Conservation (phyloP, 1,140 invertebrate species). For the Drosophila orena region DNA sequence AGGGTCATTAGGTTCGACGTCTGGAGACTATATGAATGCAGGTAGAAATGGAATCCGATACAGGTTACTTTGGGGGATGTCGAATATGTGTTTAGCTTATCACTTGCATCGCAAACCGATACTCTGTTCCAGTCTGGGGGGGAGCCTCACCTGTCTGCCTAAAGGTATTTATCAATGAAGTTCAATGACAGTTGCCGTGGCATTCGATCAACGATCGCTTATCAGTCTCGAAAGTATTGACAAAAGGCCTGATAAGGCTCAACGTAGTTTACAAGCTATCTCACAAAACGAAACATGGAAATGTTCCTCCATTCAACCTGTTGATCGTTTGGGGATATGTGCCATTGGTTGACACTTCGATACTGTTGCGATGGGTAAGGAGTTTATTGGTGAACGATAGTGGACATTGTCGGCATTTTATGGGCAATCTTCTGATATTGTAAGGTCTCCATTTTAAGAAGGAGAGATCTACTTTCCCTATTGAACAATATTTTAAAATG, state of each 20-base stretch:
- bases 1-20: constrained; percentile 32
- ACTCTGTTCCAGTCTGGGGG: constrained; percentile 29
- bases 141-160: constrained; percentile 20
- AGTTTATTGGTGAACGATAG: constrained; percentile 8
- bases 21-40: constrained; percentile 23
- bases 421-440: background rate
- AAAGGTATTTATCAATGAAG: constrained; percentile 74
- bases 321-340: constrained; percentile 23
- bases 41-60: constrained; percentile 60
- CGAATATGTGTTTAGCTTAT: constrained; percentile 69
- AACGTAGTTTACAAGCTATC: constrained; percentile 27
- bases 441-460: background rate
- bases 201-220: constrained; percentile 73
- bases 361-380: constrained; percentile 1
- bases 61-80: constrained; percentile 27
- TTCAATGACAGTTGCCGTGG: constrained; percentile 75
- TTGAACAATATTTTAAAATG: no score
- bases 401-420: background rate
- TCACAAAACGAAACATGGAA: constrained; percentile 4
- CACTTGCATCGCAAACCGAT: constrained; percentile 62
- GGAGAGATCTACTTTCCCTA: no score
- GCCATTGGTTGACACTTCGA: background rate
- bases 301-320: constrained; percentile 34
- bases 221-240: constrained; percentile 61
- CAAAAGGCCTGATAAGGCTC: constrained; percentile 64